Base-by-base conservation (phyloP, 2,113 vertebrate species). In the Chamaetylas fuelleborni region DNA sequence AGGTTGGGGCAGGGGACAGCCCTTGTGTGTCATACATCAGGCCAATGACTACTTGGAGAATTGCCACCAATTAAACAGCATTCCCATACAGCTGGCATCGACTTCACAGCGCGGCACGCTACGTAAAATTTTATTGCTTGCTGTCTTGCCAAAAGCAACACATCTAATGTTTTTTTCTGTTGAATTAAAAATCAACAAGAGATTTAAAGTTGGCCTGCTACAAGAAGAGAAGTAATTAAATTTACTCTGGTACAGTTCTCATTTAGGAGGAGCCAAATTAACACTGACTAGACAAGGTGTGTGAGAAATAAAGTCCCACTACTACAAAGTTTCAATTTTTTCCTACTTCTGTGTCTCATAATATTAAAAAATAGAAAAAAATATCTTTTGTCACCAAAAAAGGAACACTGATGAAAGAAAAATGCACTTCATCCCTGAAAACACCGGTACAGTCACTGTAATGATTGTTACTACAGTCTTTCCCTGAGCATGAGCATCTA, bases 131-230 rank as follows among this genome's bases (percentile, higher is more conserved):
- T 94, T 92, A 96, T 72, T 74, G 93, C 69, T 88, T 92, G 64
- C 72, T 96, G 57, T 80, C 77, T 93, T 93, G 92, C 95, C 95
- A 96, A 95, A 92, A 95, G 71, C 83, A 93, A 94, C 86, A 95
- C 81, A 87, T 95, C 79, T 88, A 84, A 69, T 90, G 80, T 67
- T 95, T 95, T 81, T 81, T 93, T 81, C 85, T 88, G 72, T 90
- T 95, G 93, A 93, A 95, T 96, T 95, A 96, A 97, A 96, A 94
- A 95, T 93, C 93, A 97, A 70, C 92, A 90, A 48, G 90, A 96
- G 93, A 92, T 81, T 95, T 96, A 73, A 96, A 96, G 54, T 43
- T 94, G 86, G 88, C 67, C 83, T 92, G 86, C 62, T 71, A 83
- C 38, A 90, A 92, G 70, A 79, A 62, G 58, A 81, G 38, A 86